A percentile compares a stretch with the other conserved stretches of the same genome.
Evolutionary conservation across 2,113 vertebrate species (phyloP).

Genomic region (Oenanthe oenanthe): DNA sequence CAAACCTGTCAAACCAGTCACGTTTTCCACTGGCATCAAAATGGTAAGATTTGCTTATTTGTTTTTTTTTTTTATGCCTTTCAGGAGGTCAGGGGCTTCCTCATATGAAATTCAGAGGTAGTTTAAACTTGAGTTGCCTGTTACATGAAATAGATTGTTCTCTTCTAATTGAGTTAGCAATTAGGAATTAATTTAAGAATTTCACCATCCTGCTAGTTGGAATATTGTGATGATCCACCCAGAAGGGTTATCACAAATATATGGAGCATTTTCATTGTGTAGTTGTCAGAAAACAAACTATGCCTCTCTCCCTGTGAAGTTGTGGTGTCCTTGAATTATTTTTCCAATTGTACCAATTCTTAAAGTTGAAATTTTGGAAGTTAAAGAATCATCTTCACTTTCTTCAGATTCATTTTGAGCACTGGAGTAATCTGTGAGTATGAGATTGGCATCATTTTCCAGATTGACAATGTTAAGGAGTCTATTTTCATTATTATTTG

Average conservation of each 20-base stretch:
- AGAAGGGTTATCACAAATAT: not conserved
- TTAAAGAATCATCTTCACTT: not conserved
- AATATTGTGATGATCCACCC: not conserved
- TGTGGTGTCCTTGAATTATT: not conserved
- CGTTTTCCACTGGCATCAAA: constrained; percentile 96
- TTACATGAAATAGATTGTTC: not conserved
- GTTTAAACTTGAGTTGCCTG: not conserved
- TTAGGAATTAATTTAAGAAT: not conserved
- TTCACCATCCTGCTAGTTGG: not conserved
- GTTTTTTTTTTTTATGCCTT: not conserved
- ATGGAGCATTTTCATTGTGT: not conserved
- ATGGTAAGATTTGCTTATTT: constrained; percentile 83
- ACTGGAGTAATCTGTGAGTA: not conserved
- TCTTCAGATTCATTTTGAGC: not conserved
- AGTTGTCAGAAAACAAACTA: not conserved
- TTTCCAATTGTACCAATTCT: not conserved
- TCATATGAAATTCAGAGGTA: not conserved
- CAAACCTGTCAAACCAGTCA: constrained; percentile 86
- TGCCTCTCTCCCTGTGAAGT: not conserved
- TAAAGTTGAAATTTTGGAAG: not conserved
- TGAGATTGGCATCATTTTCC: not conserved
- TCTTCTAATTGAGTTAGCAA: not conserved
- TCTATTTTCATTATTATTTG: not conserved
- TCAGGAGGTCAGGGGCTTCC: not conserved
- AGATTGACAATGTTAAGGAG: not conserved